Base-by-base conservation (phyloP, 2,888 invertebrate species). In the Oscheius sp. region DNA sequence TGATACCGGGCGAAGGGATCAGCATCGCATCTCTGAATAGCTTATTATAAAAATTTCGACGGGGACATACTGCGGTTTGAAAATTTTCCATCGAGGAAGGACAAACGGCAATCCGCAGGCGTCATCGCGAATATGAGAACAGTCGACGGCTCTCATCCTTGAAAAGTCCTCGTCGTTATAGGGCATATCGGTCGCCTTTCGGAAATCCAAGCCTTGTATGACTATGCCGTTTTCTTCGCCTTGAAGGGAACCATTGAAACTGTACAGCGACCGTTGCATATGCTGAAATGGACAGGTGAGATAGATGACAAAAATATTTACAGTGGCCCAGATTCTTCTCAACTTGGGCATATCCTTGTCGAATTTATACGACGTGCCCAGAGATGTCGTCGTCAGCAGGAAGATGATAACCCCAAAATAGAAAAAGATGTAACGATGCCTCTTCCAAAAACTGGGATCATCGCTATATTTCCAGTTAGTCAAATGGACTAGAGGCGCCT, bases 341-440 rank as follows among this genome's bases (percentile, higher is more conserved):
- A 93, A 93, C 43, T 93, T 91, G n/a, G 93, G 92, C 56, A 91
- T 89, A 7, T 89, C 87, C 5, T 91, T 89, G 84, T 92, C 91
- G n/a, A 92, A 92, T 79, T 92, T 92, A 90, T 93, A 94, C 0
- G 94, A 93, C 88, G 93, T 93, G 63, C 93, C 93, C 72, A 93
- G 89, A 27, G 92, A 92, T n/a, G 93, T 93, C 66, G 92, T 90
- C 12, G 79, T 29, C 1, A 82, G 69, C 9, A 74, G 66, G 18
- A 75, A 43, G n/a, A 89, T 76, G 74, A 88, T 77, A 58, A 83
- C 83, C 27, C 86, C 86, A 9, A 86, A 76, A 43, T 18, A 84
- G 76, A 61, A 43, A n/a, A n/a, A 41, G 21, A 45, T 18, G 41
- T 21, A 43, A 13, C 16, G 21, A 13, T 49, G 13, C 5, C 49